Evolutionary conservation across 2,888 invertebrate genomes (phyloP).

Genomic region (Saturnia pavonia): DNA sequence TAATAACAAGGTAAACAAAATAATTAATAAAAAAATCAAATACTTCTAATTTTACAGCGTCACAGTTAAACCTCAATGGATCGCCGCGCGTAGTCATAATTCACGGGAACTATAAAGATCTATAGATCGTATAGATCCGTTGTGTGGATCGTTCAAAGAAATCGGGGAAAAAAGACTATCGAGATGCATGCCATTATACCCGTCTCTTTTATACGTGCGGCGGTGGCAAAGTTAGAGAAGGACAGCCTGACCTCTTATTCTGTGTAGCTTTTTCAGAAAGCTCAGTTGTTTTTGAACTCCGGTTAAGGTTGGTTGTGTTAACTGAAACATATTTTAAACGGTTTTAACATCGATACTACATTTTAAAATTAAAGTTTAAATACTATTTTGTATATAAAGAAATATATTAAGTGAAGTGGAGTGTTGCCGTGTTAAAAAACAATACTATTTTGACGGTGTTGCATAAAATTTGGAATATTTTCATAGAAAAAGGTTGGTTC

Average conservation of each 20-base stretch:
- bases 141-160: conserved; percentile 70
- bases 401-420: neutral
- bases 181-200: conserved; percentile 76
- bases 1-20: conserved; percentile 8
- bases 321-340: neutral
- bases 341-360: neutral
- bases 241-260: conserved; percentile 58
- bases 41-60: conserved; percentile 34
- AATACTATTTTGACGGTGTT: neutral
- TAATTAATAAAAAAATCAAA: conserved; percentile 33
- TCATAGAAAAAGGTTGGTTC: conserved; percentile 18
- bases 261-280: conserved; percentile 39
- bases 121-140: conserved; percentile 70
- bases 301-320: neutral
- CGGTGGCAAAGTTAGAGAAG: conserved; percentile 34
- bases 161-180: conserved; percentile 68
- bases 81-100: conserved; percentile 60
- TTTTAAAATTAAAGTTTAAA: neutral
- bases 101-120: conserved; percentile 69
- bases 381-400: neutral
- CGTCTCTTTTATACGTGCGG: conserved; percentile 42
- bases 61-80: conserved; percentile 52
- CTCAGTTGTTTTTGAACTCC: conserved; percentile 49
- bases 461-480: conserved; percentile 10
- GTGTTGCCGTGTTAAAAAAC: conserved; percentile 11